Conservation (phyloP, 1,140 invertebrate genomes). For the Caenorhabditis brenneri region DNA sequence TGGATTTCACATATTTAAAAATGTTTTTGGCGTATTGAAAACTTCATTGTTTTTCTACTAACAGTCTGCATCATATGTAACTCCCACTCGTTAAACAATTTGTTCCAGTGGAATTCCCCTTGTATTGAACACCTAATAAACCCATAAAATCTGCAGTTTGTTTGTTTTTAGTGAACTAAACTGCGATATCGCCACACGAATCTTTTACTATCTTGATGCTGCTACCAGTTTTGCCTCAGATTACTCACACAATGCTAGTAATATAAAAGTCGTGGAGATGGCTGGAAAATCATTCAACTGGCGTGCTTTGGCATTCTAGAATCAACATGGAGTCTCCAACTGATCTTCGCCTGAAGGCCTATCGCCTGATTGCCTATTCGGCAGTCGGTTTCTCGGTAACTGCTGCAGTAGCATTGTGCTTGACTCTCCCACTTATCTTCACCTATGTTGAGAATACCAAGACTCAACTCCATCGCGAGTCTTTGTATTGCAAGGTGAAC, state of each 20-base stretch:
- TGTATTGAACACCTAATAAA: background rate
- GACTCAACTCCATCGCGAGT: background rate
- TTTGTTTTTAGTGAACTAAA: background rate
- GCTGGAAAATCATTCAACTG: background rate
- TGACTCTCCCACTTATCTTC: conserved; percentile 15
- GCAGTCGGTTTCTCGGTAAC: conserved; percentile 10
- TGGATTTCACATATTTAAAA: too few species aligned
- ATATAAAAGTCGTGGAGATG: background rate
- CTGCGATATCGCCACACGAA: background rate
- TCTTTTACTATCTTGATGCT: conserved; percentile 33
- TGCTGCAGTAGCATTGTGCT: conserved; percentile 2
- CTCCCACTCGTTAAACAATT: too few species aligned
- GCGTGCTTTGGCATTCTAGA: conserved; percentile 7
- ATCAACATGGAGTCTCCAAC: conserved; percentile 4
- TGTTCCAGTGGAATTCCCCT: background rate
- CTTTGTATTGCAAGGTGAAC: conserved; percentile 21
- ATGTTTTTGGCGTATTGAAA: too few species aligned
- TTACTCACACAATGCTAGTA: background rate
- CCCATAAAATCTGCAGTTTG: background rate
- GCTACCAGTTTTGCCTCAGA: background rate
- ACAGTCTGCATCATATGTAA: too few species aligned
- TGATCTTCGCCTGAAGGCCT: conserved; percentile 11
- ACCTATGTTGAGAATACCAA: conserved; percentile 15
- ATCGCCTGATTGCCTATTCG: conserved; percentile 19
- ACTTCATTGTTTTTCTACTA: too few species aligned